phyloP scores from a whole-genome alignment of 2,797 vertebrate species.

The Syngnathus acus region DNA sequence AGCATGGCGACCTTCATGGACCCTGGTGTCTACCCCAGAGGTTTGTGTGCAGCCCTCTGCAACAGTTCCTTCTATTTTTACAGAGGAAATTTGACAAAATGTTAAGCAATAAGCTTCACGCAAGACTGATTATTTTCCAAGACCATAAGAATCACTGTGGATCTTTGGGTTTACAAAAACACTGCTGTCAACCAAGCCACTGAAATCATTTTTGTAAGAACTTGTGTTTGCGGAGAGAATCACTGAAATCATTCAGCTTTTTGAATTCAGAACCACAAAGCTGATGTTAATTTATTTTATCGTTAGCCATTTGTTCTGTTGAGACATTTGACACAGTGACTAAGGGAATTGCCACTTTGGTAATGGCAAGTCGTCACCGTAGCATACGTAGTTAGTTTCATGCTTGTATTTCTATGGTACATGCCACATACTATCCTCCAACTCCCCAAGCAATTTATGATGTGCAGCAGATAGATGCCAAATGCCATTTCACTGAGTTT shows the following conservation, averaged over 20 bases:
- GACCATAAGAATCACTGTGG: not conserved
- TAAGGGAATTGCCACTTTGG: not conserved
- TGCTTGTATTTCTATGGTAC: no score
- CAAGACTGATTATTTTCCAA: no score
- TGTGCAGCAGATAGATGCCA: not conserved
- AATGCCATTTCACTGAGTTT: not conserved
- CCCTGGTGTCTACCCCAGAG: slow-evolving; percentile 94
- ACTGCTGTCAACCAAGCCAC: not conserved
- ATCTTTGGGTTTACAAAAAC: not conserved
- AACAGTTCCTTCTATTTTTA: not conserved
- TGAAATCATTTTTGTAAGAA: no score
- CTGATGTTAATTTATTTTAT: not conserved
- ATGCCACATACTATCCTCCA: no score
- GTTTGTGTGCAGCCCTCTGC: slow-evolving; percentile 29
- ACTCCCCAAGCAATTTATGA: not conserved
- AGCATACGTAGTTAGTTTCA: no score
- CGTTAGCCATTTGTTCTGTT: not conserved
- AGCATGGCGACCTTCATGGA: slow-evolving; percentile 99
- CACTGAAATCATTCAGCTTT: not conserved
- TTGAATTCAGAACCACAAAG: not conserved
- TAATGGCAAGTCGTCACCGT: no score
- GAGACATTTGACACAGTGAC: not conserved
- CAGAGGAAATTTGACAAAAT: no score
- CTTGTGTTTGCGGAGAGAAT: not conserved
- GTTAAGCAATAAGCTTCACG: no score